Percentiles rank a stretch among this genome's conserved stretches.
phyloP scores from a whole-genome alignment of 2,888 invertebrate species.

The Sylvicola cinctus region DNA sequence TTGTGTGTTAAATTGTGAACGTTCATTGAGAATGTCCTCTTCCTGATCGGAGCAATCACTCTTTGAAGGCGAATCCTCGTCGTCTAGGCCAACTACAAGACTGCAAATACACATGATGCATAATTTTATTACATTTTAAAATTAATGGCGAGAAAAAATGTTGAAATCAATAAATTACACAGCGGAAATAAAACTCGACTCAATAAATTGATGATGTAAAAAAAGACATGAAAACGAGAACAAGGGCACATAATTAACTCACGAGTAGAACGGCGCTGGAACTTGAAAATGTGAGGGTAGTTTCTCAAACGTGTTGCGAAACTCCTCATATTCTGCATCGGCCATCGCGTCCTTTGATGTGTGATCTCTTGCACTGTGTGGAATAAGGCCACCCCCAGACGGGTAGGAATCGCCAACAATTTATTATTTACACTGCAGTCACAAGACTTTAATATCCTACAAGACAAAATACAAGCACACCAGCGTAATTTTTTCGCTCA shows the following conservation, averaged over 20 bases:
- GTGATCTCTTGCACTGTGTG: no score
- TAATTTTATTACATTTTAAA: no score
- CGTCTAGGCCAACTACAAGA: slow-evolving; percentile 70
- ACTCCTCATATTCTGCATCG: slow-evolving; percentile 85
- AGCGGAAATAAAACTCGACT: neutral
- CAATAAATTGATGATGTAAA: neutral
- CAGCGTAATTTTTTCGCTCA: no score
- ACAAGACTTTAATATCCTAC: no score
- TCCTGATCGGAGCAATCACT: slow-evolving; percentile 52
- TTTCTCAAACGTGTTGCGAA: slow-evolving; percentile 67
- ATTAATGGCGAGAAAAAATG: no score
- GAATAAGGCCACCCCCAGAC: no score
- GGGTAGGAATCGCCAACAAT: no score
- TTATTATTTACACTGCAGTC: no score
- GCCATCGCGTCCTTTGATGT: slow-evolving; percentile 37
- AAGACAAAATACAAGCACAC: no score
- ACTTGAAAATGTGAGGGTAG: slow-evolving; percentile 58
- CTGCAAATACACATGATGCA: slow-evolving; percentile 25
- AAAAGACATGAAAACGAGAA: neutral
- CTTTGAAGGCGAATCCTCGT: slow-evolving; percentile 59
- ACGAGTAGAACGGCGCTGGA: slow-evolving; percentile 75
- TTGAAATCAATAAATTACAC: no score
- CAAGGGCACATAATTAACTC: slow-evolving; percentile 26
- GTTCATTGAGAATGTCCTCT: slow-evolving; percentile 21
- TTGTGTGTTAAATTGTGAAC: slow-evolving; percentile 5